phyloP scores from a whole-genome alignment of 2,113 vertebrate species.

The Mobula birostris region DNA sequence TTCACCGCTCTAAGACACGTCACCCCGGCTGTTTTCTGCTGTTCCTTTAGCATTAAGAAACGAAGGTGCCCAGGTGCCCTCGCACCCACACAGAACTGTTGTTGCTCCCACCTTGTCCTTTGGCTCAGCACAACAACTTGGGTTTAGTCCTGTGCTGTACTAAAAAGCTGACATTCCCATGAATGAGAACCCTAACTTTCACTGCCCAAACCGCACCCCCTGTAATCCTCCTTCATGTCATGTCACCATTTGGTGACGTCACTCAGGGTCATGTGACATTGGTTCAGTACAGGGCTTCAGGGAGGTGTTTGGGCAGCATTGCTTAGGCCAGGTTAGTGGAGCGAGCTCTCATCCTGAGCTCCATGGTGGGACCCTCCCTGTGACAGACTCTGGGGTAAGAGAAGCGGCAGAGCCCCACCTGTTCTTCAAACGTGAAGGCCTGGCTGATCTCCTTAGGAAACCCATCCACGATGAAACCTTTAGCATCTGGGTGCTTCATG shows the following conservation, averaged over 20 bases:
- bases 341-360: not conserved
- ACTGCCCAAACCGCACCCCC: not conserved
- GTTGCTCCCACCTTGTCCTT: not conserved
- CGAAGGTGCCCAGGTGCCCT: not conserved
- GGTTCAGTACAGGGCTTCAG: not conserved
- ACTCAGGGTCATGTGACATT: not conserved
- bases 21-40: not conserved
- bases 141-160: too few species aligned
- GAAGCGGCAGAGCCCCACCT: constrained; percentile 44
- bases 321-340: not conserved
- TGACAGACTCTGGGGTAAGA: too few species aligned
- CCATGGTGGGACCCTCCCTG: not conserved
- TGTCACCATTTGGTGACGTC: not conserved
- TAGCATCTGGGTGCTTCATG: constrained; percentile 52
- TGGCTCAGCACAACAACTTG: too few species aligned
- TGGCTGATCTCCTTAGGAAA: constrained; percentile 59
- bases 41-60: not conserved
- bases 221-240: not conserved
- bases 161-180: not conserved
- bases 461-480: constrained; percentile 57
- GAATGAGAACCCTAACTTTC: too few species aligned
- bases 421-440: constrained; percentile 57
- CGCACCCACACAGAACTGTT: not conserved
- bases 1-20: too few species aligned
- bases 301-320: not conserved